Conservation (phyloP, 1,140 invertebrate species). For the Gonatopus flavifemur region DNA sequence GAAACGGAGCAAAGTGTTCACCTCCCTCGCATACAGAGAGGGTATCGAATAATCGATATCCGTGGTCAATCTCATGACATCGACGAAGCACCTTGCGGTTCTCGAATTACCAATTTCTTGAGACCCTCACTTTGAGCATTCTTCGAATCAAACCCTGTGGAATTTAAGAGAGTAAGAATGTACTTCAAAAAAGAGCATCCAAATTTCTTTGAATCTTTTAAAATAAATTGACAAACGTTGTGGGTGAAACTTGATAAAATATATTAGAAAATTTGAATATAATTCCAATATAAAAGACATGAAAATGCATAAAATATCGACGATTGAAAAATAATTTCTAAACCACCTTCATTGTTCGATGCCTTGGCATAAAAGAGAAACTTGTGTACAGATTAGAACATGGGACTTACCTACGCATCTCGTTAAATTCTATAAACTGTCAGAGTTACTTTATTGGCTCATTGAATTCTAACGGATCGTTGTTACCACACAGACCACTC, state of each 20-base stretch:
- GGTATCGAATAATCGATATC: slow-evolving; percentile 27
- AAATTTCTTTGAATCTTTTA: too few species aligned
- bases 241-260: too few species aligned
- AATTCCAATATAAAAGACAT: too few species aligned
- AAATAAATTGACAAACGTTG: too few species aligned
- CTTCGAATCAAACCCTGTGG: slow-evolving; percentile 10
- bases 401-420: slow-evolving; percentile 20
- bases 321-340: too few species aligned
- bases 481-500: slow-evolving; percentile 22
- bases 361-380: too few species aligned
- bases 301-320: too few species aligned
- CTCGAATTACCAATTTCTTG: slow-evolving; percentile 25
- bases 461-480: slow-evolving; percentile 24
- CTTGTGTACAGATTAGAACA: too few species aligned
- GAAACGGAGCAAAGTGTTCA: slow-evolving; percentile 21
- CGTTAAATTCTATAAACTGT: slow-evolving; percentile 17
- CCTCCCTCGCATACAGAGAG: slow-evolving; percentile 22
- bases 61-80: slow-evolving; percentile 9
- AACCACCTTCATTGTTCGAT: too few species aligned
- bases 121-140: slow-evolving; percentile 21
- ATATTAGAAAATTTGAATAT: too few species aligned
- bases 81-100: slow-evolving; percentile 26
- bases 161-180: too few species aligned
- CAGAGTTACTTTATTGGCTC: slow-evolving; percentile 21
- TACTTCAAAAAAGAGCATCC: too few species aligned